phyloP scores from a whole-genome alignment of 2,888 invertebrate genomes.

The Melinaea marsaeus region DNA sequence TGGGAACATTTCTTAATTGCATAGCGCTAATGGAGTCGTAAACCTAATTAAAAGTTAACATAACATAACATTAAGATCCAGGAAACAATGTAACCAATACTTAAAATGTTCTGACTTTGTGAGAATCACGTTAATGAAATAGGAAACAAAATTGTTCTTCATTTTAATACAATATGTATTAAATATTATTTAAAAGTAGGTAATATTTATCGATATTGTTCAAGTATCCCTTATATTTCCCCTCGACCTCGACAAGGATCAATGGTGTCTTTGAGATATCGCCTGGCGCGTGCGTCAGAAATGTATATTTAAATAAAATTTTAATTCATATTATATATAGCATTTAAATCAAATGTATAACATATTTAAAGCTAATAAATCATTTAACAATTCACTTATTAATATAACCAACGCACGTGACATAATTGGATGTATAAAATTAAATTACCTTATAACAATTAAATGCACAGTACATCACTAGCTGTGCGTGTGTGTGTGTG shows the following conservation, averaged over 20 bases:
- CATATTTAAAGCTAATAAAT: too few relatives aligned
- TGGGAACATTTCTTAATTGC: too few relatives aligned
- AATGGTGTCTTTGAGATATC: conserved; percentile 43
- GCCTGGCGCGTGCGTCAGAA: conserved; percentile 48
- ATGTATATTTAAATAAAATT: background rate
- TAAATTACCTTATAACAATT: conserved; percentile 31
- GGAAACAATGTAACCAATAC: background rate
- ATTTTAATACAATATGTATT: too few relatives aligned
- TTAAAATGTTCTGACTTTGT: conserved; percentile 3
- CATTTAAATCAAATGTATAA: conserved; percentile 16
- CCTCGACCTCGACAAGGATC: conserved; percentile 33
- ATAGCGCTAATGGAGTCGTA: too few relatives aligned
- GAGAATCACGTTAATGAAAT: background rate
- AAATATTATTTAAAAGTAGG: too few relatives aligned
- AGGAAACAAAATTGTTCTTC: background rate
- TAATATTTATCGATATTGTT: too few relatives aligned
- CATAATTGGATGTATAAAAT: conserved; percentile 34
- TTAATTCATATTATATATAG: background rate
- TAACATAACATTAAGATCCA: background rate
- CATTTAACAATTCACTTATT: conserved; percentile 21
- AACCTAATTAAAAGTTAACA: background rate
- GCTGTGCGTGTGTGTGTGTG: conserved; percentile 52
- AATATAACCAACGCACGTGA: conserved; percentile 26
- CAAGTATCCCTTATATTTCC: conserved; percentile 21
- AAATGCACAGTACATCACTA: conserved; percentile 52